These are phyloP conservation scores for Lithophane socia DNA, from an alignment of 2,888 invertebrate genomes.

Conservation along the genomic window DNA sequence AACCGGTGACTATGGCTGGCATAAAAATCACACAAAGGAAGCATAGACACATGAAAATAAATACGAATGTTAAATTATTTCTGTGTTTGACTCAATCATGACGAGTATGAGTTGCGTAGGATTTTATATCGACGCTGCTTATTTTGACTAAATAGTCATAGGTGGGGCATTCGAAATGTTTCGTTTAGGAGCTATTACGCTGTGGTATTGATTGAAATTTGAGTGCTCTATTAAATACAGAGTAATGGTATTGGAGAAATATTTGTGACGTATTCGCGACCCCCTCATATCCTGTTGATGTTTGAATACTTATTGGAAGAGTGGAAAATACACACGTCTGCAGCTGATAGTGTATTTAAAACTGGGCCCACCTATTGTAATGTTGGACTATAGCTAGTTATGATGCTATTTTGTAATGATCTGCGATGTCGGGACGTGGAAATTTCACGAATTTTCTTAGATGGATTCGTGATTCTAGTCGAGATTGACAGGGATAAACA, in stretches of 20 bases:
- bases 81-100: constrained; percentile 78
- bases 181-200: constrained; percentile 20
- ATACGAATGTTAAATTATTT: constrained; percentile 71
- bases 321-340: neutral
- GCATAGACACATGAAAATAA: constrained; percentile 41
- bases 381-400: neutral
- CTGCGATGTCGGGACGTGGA: neutral
- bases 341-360: neutral
- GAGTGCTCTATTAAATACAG: constrained; percentile 6
- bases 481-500: too few species aligned
- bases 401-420: neutral
- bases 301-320: constrained; percentile 12
- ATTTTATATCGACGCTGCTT: constrained; percentile 61
- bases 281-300: constrained; percentile 24
- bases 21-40: constrained; percentile 47
- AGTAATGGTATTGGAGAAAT: constrained; percentile 3
- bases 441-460: too few species aligned
- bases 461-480: too few species aligned
- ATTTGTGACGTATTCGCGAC: constrained; percentile 6
- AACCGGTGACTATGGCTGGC: constrained; percentile 32
- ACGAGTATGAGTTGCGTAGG: constrained; percentile 75
- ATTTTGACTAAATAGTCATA: constrained; percentile 63
- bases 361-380: neutral
- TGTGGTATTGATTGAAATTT: constrained; percentile 21
- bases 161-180: constrained; percentile 19